phyloP scores from a whole-genome alignment of 2,797 vertebrate genomes.

The Coreius guichenoti region DNA sequence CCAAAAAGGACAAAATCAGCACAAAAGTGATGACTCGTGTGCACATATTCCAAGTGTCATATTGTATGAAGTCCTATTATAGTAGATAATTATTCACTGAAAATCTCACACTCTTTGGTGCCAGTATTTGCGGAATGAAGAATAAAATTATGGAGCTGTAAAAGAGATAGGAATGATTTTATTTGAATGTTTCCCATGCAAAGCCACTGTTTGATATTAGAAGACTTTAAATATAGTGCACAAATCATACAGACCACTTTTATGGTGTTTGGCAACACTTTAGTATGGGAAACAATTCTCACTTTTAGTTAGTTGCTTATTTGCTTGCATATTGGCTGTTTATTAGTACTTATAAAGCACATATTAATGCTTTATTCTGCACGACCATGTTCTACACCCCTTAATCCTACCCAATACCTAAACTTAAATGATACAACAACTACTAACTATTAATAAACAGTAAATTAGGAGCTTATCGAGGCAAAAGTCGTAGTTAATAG shows the following conservation, averaged over 20 bases:
- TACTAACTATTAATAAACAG: no score
- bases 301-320: no score
- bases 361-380: no score
- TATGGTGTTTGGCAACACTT: neutral
- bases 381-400: no score
- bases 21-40: neutral
- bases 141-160: neutral
- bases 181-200: neutral
- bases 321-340: no score
- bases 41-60: neutral
- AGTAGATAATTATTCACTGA: neutral
- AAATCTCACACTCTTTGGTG: neutral
- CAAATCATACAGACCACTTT: neutral
- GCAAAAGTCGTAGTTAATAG: no score
- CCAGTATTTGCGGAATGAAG: neutral
- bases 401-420: no score
- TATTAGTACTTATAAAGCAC: no score
- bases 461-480: no score
- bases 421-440: no score
- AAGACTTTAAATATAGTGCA: neutral
- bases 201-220: neutral
- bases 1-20: neutral
- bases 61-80: neutral
- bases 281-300: no score
- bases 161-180: neutral